Percentiles rank a stretch among this genome's conserved stretches.
Conservation (phyloP, 1,140 invertebrate species). For the Drosophila parabipectinata region DNA sequence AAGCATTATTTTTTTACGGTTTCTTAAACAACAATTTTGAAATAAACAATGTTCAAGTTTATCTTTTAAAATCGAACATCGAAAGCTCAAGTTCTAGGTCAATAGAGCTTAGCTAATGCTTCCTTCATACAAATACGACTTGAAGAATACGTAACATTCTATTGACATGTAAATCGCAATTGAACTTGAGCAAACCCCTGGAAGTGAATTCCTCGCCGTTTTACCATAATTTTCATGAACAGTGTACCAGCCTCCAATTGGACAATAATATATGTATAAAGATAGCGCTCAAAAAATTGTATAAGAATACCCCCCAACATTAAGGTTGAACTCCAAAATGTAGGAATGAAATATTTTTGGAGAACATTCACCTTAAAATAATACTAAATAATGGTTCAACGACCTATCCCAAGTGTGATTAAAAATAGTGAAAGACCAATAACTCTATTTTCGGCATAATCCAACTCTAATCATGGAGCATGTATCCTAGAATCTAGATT, state of each 20-base stretch:
- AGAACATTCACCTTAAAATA: conserved; percentile 43
- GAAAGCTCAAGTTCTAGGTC: conserved; percentile 74
- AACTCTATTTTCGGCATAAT: conserved; percentile 36
- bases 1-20: background rate
- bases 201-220: conserved; percentile 40
- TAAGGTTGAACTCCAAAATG: conserved; percentile 5
- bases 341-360: conserved; percentile 34
- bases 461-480: conserved; percentile 18
- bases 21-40: background rate
- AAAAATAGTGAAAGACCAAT: conserved; percentile 27
- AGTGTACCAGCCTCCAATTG: conserved; percentile 48
- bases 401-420: conserved; percentile 57
- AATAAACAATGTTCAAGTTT: conserved; percentile 10
- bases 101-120: conserved; percentile 57
- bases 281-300: conserved; percentile 1
- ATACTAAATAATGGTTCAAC: conserved; percentile 43
- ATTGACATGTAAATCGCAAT: conserved; percentile 46
- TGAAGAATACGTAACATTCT: conserved; percentile 31
- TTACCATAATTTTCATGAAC: conserved; percentile 47
- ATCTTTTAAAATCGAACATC: conserved; percentile 30
- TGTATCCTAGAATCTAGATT: no score
- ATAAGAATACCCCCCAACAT: conserved; percentile 36
- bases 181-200: conserved; percentile 56
- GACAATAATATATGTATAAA: conserved; percentile 20
- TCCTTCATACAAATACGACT: conserved; percentile 53